These are phyloP conservation scores for Drosophila equinoxialis DNA, from an alignment of 1,140 invertebrate genomes.

Conservation along the genomic window DNA sequence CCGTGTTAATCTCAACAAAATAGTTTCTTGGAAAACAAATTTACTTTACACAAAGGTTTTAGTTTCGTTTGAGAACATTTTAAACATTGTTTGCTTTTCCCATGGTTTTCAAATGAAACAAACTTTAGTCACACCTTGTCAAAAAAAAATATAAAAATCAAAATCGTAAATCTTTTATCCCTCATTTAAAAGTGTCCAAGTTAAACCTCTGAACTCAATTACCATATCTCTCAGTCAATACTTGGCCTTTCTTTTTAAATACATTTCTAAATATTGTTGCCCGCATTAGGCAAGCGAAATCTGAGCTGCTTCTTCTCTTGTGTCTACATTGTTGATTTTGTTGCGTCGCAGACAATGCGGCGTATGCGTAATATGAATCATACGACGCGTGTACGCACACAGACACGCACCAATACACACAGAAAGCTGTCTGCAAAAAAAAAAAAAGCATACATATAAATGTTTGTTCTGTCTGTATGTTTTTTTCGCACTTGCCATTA, in stretches of 20 bases:
- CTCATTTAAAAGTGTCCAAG: no score
- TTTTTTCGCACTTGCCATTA: slow-evolving; percentile 47
- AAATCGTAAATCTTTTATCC: no score
- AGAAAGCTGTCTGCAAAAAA: slow-evolving; percentile 49
- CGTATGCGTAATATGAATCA: slow-evolving; percentile 70
- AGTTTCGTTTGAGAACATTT: no score
- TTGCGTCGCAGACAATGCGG: slow-evolving; percentile 57
- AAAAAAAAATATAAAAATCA: no score
- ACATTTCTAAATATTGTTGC: not conserved
- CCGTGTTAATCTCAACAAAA: no score
- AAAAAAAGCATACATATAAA: not conserved
- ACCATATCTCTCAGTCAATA: not conserved
- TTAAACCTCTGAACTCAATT: not conserved
- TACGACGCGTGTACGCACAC: slow-evolving; percentile 39
- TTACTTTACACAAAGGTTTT: no score
- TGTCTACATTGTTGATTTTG: not conserved
- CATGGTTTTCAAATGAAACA: not conserved
- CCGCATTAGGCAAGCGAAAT: not conserved
- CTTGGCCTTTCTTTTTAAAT: not conserved
- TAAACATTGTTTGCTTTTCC: no score
- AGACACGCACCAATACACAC: slow-evolving; percentile 29
- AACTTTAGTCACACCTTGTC: not conserved
- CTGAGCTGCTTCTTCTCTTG: not conserved
- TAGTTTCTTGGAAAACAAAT: no score
- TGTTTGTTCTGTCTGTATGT: not conserved